Evolutionary conservation across 2,888 invertebrate species (phyloP), one percentile per base, ranked within the genome.

Genomic region (Apodemia zela): DNA sequence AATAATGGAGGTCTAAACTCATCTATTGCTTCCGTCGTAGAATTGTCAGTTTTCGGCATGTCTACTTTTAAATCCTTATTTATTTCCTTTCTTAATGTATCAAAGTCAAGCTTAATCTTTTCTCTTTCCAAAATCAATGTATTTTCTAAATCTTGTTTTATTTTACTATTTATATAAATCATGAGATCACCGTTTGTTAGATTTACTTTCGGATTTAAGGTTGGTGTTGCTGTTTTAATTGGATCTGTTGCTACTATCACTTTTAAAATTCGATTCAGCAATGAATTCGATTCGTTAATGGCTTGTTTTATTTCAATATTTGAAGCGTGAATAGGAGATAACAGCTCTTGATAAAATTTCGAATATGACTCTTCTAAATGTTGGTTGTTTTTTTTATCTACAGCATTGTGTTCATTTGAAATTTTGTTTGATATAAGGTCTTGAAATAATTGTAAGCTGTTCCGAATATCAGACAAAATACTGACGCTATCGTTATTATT

Each of bases 61-160:
- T 42, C 15, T 15, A 3, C 15, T 3, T 42, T 42, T 42, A 42
- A 42, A 42, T 42, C 15, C 0, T 42, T 42, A 5, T 3, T 42
- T 42, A 42, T 4, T 15, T 42, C 42, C 15, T 15, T 15, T 42
- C 15, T 42, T 15, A 42, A 3, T 42, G 15, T 42, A 10, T 45
- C 45, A n/a, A 45, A n/a, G n/a, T 45, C n/a, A 7, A n/a, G 4
- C 45, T 45, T 45, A 45, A n/a, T 45, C n/a, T 45, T 45, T 45
- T 45, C 45, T n/a, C n/a, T 45, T n/a, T n/a, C 45, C 7, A 45
- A 45, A n/a, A 7, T 2, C 6, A 45, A n/a, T n/a, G 5, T 45
- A 45, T 45, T 45, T n/a, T 45, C 45, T 45, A 45, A n/a, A n/a
- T 45, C n/a, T 45, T 45, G 45, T n/a, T 45, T 45, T 6, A 45